Evolutionary conservation across 2,113 vertebrate genomes (phyloP).

Genomic region (Potamarius usumacintae): DNA sequence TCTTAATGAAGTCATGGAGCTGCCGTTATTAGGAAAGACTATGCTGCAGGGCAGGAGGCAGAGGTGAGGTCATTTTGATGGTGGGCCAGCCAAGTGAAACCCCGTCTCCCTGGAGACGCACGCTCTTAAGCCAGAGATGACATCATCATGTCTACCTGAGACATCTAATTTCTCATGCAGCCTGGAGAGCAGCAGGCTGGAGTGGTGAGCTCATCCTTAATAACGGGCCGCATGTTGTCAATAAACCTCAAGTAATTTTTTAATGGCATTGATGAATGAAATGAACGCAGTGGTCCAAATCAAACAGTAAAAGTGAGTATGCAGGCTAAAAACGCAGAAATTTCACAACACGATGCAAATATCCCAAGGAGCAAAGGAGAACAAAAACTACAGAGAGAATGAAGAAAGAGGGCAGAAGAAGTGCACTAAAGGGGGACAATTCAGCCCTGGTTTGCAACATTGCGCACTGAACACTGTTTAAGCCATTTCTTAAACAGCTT

Average conservation of each 20-base stretch:
- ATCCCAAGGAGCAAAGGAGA: neutral
- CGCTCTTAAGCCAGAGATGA: conserved; percentile 43
- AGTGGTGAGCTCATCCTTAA: conserved; percentile 44
- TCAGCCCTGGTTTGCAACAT: neutral
- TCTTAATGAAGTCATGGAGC: conserved; percentile 25
- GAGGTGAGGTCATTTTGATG: conserved; percentile 49
- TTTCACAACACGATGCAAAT: neutral
- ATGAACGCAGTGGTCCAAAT: neutral
- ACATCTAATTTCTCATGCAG: conserved; percentile 46
- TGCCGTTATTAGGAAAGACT: neutral
- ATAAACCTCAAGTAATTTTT: conserved; percentile 7
- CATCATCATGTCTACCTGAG: conserved; percentile 48
- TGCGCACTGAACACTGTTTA: neutral
- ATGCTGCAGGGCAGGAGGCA: conserved; percentile 40
- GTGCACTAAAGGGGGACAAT: neutral
- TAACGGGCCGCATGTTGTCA: conserved; percentile 10
- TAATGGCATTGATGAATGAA: conserved; percentile 18
- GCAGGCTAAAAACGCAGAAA: neutral
- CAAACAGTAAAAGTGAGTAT: neutral
- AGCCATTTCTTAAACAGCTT: neutral
- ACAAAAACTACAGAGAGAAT: neutral
- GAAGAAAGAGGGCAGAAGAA: neutral
- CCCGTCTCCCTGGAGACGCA: conserved; percentile 41
- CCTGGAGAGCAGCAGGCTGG: conserved; percentile 32
- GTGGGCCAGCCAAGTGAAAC: conserved; percentile 38